phyloP scores from a whole-genome alignment of 2,797 vertebrate species.

The Gymnoscopelus microlampas region DNA sequence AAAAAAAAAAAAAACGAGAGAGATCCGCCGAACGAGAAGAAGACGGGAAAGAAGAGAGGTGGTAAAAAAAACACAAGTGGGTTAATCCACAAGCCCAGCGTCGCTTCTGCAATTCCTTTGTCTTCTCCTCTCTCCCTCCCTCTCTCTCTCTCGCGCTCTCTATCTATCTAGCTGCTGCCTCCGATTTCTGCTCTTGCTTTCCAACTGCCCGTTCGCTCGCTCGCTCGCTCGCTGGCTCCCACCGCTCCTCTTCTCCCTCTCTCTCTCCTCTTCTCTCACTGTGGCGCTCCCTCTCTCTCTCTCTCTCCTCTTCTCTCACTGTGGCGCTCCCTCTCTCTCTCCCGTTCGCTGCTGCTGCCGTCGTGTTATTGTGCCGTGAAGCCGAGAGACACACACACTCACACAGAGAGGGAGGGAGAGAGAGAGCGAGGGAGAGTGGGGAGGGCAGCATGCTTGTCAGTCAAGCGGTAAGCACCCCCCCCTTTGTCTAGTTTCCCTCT shows the following conservation, averaged over 20 bases:
- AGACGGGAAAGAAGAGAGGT: constrained; percentile 36
- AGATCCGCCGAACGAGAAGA: constrained; percentile 15
- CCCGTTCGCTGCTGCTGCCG: constrained; percentile 2
- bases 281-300: constrained; percentile 2
- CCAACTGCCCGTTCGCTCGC: constrained; percentile 10
- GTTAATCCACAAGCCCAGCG: constrained; percentile 42
- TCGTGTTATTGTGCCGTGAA: constrained; percentile 33
- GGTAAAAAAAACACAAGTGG: constrained; percentile 13
- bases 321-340: not conserved
- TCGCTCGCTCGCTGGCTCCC: not conserved
- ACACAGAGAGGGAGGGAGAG: not conserved
- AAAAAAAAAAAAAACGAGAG: constrained; percentile 10
- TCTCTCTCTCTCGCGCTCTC: constrained; percentile 23
- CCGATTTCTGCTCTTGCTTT: no score
- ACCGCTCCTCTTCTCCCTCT: not conserved
- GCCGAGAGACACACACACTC: not conserved
- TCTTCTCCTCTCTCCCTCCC: constrained; percentile 36
- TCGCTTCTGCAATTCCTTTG: constrained; percentile 45
- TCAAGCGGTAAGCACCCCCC: not conserved
- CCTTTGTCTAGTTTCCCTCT: not conserved
- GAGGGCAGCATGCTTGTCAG: constrained; percentile 31
- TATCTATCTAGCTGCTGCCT: no score
- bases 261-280: not conserved
- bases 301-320: not conserved
- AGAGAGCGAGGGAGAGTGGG: not conserved